These are phyloP conservation scores for Ataeniobius toweri DNA, from an alignment of 2,797 vertebrate genomes.

Conservation along the genomic window DNA sequence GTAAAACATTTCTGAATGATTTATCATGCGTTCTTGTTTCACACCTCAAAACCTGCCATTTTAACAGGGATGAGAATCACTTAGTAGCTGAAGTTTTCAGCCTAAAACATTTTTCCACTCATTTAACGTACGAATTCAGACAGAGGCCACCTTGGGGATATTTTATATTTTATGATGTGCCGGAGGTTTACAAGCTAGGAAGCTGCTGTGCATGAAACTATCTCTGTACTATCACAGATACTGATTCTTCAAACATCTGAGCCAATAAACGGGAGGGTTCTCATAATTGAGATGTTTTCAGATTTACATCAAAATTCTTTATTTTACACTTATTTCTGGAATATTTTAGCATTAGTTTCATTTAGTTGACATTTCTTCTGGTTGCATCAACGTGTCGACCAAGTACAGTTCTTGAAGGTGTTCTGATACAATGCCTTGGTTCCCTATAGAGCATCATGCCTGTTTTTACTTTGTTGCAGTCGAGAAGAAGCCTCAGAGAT, in stretches of 20 bases:
- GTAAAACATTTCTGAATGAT: neutral
- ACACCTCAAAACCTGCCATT: neutral
- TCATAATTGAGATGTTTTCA: neutral
- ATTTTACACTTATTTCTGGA: neutral
- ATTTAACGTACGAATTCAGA: neutral
- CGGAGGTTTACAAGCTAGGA: neutral
- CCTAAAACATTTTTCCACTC: neutral
- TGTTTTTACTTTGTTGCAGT: neutral
- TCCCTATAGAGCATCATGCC: neutral
- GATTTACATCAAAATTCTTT: neutral
- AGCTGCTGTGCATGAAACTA: neutral
- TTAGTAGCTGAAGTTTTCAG: neutral
- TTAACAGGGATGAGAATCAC: neutral
- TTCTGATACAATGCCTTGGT: neutral
- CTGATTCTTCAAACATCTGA: too few species aligned
- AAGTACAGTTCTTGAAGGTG: neutral
- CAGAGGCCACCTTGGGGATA: neutral
- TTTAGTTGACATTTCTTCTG: neutral
- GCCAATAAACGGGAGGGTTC: neutral
- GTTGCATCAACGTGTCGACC: constrained; percentile 1
- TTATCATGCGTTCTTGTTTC: neutral
- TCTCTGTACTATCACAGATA: neutral
- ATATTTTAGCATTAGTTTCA: neutral
- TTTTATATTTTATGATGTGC: neutral
- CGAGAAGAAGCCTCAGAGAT: neutral